A percentile compares a stretch with the other conserved stretches of the same genome.
These are phyloP conservation scores for Todiramphus chloris DNA, from an alignment of 2,113 vertebrate species.

Conservation along the genomic window DNA sequence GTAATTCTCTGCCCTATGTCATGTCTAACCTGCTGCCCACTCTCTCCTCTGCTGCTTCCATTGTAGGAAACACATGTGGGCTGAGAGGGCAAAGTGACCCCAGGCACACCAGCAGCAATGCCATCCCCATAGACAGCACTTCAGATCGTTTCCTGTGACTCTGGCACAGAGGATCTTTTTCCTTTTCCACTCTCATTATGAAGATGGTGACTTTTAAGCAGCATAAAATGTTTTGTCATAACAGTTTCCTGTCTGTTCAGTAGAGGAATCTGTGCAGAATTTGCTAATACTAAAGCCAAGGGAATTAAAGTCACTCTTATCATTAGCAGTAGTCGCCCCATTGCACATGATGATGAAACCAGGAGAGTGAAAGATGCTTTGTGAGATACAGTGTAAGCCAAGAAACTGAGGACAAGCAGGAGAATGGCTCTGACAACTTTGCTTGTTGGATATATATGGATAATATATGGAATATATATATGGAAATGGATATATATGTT, in stretches of 20 bases:
- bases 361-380: background rate
- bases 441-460: background rate
- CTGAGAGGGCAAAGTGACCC: too few relatives aligned
- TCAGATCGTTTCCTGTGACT: background rate
- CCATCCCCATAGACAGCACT: fast-evolving
- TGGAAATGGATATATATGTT: too few relatives aligned
- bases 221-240: background rate
- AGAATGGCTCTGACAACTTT: constrained; percentile 2
- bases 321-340: background rate
- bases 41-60: background rate
- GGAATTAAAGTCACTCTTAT: background rate
- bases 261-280: background rate
- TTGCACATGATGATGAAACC: background rate
- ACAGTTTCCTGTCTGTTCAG: background rate
- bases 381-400: background rate
- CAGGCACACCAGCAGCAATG: background rate
- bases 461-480: too few relatives aligned
- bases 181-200: fast-evolving
- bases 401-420: background rate
- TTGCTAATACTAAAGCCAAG: background rate
- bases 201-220: background rate
- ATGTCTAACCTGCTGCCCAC: too few relatives aligned
- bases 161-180: background rate
- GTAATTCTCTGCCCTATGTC: background rate
- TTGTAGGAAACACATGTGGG: fast-evolving